Evolutionary conservation across 2,797 vertebrate species (phyloP).

Genomic region (Prionace glauca): DNA sequence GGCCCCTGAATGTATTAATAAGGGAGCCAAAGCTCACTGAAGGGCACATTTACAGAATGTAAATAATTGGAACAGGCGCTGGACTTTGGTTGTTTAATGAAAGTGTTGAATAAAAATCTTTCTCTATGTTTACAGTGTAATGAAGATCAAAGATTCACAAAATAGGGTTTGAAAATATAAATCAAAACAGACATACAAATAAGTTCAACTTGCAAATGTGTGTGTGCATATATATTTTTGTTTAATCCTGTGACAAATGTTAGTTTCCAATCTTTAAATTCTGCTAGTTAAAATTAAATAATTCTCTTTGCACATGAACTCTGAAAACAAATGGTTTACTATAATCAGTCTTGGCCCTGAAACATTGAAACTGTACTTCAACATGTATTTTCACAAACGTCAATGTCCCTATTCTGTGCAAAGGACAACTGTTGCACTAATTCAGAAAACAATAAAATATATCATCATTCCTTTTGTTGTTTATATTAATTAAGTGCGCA

Average conservation of each 20-base stretch:
- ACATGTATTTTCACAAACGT: not conserved
- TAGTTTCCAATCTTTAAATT: not conserved
- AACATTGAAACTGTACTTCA: conserved; percentile 1
- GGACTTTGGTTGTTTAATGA: not conserved
- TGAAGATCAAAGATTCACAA: not conserved
- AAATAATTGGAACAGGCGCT: not conserved
- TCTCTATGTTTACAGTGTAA: not conserved
- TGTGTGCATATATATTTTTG: no score
- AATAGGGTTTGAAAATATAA: not conserved
- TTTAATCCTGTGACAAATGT: not conserved
- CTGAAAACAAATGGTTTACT: not conserved
- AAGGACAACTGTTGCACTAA: not conserved
- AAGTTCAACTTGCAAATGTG: not conserved
- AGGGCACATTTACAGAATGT: not conserved
- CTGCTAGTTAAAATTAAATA: not conserved
- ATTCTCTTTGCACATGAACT: not conserved
- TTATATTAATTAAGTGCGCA: not conserved
- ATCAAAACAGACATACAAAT: not conserved
- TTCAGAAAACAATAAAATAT: not conserved
- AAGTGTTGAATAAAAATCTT: not conserved
- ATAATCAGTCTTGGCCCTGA: not conserved
- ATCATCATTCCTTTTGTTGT: not conserved
- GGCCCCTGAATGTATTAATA: not conserved
- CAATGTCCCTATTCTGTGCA: not conserved
- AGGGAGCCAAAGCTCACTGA: not conserved